Evolutionary conservation across 2,113 vertebrate genomes (phyloP).

Genomic region (Aptenodytes forsteri): DNA sequence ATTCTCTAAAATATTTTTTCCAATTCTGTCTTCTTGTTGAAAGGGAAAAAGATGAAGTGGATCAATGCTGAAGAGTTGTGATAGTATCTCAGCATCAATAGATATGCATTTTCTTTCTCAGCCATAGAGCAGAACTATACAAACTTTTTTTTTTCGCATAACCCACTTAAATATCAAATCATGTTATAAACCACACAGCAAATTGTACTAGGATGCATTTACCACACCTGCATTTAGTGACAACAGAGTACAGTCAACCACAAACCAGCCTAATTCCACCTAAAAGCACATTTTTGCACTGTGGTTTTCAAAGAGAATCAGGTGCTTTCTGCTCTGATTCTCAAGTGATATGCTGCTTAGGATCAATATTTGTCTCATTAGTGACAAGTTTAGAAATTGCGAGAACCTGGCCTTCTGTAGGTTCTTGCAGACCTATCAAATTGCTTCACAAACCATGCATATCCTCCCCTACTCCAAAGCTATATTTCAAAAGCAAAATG

Average conservation of each 20-base stretch:
- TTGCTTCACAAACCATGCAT: not conserved
- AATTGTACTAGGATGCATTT: not conserved
- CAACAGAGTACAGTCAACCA: not conserved
- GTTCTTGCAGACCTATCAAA: not conserved
- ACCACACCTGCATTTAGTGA: not conserved
- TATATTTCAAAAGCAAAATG: not conserved
- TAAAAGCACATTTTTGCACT: not conserved
- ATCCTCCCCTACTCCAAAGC: not conserved
- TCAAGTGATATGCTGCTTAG: not conserved
- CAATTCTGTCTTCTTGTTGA: not conserved
- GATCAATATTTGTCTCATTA: not conserved
- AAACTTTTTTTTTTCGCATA: not conserved
- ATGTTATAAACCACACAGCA: not conserved
- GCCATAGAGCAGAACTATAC: not conserved
- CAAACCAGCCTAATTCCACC: not conserved
- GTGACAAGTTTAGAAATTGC: not conserved
- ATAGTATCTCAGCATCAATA: not conserved
- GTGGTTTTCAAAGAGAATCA: not conserved
- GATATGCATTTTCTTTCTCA: not conserved
- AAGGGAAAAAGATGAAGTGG: not conserved
- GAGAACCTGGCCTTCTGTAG: not conserved
- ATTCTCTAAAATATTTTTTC: not conserved
- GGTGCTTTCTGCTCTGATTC: not conserved
- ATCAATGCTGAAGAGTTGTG: not conserved
- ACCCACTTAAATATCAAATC: not conserved